These are phyloP conservation scores for Anseranas semipalmata DNA, from an alignment of 2,113 vertebrate species.

Conservation along the genomic window DNA sequence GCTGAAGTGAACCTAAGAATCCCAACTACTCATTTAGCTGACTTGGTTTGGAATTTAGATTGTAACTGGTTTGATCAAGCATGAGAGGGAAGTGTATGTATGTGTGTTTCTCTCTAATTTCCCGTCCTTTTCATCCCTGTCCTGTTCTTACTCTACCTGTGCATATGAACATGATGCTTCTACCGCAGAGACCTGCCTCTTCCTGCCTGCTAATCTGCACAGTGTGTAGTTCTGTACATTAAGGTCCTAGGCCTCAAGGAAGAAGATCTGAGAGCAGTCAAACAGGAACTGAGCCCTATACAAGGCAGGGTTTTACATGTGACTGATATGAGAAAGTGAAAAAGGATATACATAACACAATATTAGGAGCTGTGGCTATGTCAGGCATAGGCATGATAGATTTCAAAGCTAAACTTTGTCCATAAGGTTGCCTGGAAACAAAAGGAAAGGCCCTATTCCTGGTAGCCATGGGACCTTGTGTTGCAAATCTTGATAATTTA, in stretches of 20 bases:
- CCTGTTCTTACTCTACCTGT: conserved; percentile 57
- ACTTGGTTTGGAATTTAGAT: conserved; percentile 33
- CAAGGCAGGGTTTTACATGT: conserved; percentile 30
- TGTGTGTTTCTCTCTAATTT: conserved; percentile 42
- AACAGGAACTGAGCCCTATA: conserved; percentile 10
- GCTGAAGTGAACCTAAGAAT: conserved; percentile 17
- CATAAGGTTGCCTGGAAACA: not conserved
- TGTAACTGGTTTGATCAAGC: conserved; percentile 25
- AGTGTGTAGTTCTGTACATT: conserved; percentile 40
- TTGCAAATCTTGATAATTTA: not conserved
- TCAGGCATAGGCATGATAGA: not conserved
- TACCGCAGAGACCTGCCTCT: conserved; percentile 56
- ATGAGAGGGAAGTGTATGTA: conserved; percentile 46
- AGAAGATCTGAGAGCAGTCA: conserved; percentile 34
- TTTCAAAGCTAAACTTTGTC: not conserved
- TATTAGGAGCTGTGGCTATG: conserved; percentile 13
- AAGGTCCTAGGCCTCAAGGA: conserved; percentile 47
- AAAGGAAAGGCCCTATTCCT: conserved; percentile 5
- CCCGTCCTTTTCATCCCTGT: conserved; percentile 57
- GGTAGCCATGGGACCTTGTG: not conserved
- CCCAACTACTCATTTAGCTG: not conserved
- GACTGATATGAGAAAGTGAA: not conserved
- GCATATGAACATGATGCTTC: conserved; percentile 46
- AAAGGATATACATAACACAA: not conserved
- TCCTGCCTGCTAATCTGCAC: conserved; percentile 36